Percentiles rank a stretch among this genome's conserved stretches.
phyloP scores from a whole-genome alignment of 2,797 vertebrate genomes.

The Diplodus puntazzo region DNA sequence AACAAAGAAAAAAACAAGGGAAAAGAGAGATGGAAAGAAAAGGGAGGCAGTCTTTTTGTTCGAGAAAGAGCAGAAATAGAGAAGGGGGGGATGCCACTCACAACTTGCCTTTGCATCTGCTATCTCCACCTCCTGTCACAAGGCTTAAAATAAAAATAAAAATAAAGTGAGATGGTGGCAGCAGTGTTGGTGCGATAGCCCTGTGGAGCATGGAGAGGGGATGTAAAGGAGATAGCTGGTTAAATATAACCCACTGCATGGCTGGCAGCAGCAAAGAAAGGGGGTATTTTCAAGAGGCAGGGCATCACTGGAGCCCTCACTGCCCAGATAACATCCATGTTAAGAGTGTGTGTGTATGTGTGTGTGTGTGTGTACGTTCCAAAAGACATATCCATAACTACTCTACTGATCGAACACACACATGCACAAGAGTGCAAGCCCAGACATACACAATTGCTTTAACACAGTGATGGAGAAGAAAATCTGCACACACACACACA shows the following conservation, averaged over 20 bases:
- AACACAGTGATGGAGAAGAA: constrained; percentile 25
- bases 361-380: constrained; percentile 36
- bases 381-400: constrained; percentile 71
- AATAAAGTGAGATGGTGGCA: constrained; percentile 82
- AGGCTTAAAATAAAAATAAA: constrained; percentile 86
- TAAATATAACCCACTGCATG: constrained; percentile 86
- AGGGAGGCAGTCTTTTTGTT: constrained; percentile 57
- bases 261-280: constrained; percentile 85
- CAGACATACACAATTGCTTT: constrained; percentile 48
- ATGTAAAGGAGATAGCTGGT: constrained; percentile 85
- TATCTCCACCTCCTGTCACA: constrained; percentile 81
- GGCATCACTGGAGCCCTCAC: constrained; percentile 85
- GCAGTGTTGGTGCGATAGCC: constrained; percentile 78
- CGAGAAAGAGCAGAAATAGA: constrained; percentile 62
- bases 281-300: constrained; percentile 86
- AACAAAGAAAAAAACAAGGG: constrained; percentile 64
- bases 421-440: constrained; percentile 19
- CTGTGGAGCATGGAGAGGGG: constrained; percentile 79
- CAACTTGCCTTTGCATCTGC: constrained; percentile 81
- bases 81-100: constrained; percentile 68
- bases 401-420: constrained; percentile 57
- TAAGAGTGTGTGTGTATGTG: constrained; percentile 44
- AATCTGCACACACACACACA: constrained; percentile 22
- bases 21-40: constrained; percentile 58
- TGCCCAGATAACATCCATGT: constrained; percentile 85